Conservation (phyloP, 2,113 vertebrate genomes). For the Crypturellus undulatus region DNA sequence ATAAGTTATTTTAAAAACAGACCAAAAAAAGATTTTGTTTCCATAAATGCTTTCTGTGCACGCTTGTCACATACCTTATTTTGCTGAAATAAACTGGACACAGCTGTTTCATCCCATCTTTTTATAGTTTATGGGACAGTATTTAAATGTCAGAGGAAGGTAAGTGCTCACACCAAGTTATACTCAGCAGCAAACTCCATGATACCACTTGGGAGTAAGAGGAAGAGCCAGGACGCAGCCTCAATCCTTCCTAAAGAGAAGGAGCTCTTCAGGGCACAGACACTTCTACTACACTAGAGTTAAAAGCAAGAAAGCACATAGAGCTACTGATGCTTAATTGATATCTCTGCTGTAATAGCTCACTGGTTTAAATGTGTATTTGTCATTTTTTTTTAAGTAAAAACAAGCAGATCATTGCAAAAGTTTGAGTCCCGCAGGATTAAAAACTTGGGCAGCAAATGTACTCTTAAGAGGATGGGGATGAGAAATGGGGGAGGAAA, state of each 20-base stretch:
- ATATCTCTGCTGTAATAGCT: background rate
- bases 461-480: background rate
- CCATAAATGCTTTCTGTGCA: background rate
- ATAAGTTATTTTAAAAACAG: background rate
- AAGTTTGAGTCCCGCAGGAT: background rate
- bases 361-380: background rate
- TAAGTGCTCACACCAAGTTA: background rate
- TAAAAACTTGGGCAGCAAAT: background rate
- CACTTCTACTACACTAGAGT: background rate
- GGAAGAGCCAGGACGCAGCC: background rate
- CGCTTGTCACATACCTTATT: background rate
- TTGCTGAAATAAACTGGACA: background rate
- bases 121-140: background rate
- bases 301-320: background rate
- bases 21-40: background rate
- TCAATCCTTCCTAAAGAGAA: background rate
- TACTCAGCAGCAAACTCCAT: background rate
- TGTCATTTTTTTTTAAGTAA: background rate
- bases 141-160: background rate
- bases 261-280: background rate
- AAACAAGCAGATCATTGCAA: background rate
- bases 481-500: background rate
- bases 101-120: background rate
- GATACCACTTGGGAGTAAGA: rapidly evolving
- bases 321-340: background rate